phyloP scores from a whole-genome alignment of 1,140 invertebrate species.

The Leptopilina clavipes region DNA sequence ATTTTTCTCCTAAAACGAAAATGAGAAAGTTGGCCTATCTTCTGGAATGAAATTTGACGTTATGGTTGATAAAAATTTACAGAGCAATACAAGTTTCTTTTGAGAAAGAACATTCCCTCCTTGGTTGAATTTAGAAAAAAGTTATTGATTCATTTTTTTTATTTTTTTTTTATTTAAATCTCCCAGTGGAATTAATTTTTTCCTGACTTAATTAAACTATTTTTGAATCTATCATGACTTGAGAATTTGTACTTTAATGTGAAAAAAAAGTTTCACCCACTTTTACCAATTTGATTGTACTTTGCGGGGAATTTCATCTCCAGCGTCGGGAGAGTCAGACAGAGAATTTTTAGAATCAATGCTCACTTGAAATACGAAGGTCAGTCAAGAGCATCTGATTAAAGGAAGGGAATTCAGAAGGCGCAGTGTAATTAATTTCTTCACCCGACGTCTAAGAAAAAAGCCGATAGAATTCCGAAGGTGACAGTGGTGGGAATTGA shows the following conservation, averaged over 20 bases:
- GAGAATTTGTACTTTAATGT: neutral
- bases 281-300: neutral
- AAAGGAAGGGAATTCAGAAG: conserved; percentile 49
- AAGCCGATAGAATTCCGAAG: too few species aligned
- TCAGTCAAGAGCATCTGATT: conserved; percentile 47
- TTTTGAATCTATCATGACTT: neutral
- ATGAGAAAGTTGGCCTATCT: neutral
- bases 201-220: neutral
- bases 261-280: neutral
- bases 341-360: conserved; percentile 10
- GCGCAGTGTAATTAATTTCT: conserved; percentile 68
- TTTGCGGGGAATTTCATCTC: neutral
- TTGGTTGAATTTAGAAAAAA: neutral
- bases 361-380: conserved; percentile 35
- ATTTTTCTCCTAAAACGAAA: neutral
- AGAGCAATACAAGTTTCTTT: neutral
- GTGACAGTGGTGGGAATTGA: too few species aligned
- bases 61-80: conserved; percentile 11
- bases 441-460: conserved; percentile 49
- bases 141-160: neutral
- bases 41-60: neutral
- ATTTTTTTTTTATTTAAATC: too few species aligned
- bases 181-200: too few species aligned
- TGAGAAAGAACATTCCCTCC: neutral
- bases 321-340: neutral